Base-by-base conservation (phyloP, 2,888 invertebrate species). In the Phyllotreta cruciferae region DNA sequence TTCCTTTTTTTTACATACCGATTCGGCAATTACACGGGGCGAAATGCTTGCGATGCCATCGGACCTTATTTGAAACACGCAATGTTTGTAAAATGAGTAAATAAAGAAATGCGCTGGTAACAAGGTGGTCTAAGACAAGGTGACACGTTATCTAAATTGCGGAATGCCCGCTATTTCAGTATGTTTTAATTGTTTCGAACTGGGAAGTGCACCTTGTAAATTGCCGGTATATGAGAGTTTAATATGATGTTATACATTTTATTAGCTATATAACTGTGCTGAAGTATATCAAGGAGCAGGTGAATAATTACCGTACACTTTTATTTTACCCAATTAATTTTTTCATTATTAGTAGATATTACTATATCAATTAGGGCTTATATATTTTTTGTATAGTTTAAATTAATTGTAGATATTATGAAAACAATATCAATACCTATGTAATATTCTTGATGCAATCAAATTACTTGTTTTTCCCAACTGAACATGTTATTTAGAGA, bases 11-110 rank as follows among this genome's bases (percentile, higher is more conserved):
- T 11, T 13, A 49, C 11, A 39, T 39, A 34, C 58, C 58, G 58
- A 50, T 50, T 58, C 52, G 58, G 58, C 58, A 58, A 52, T 58
- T 58, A 58, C 50, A 58, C 42, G 58, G 47, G 38, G 37, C 47
- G 57, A 49, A 49, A 47, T 49, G 47, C 41, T 58, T 58, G 50
- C 11, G 58, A 58, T 58, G 58, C 44, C 56, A 56, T 56, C 56
- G 45, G 56, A 56, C 42, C 41, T 58, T 36, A 11, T 13, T 13
- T 24, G n/a, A 36, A 50, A 52, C 58, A 58, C 58, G 58, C 58
- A 50, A 58, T 58, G 36, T 35, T 11, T 52, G 35, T 24, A 50
- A 52, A 58, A 41, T 52, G 41, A 50, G 50, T 58, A 50, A 50
- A 58, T 58, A 50, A 42, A 14, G 50, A 50, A 58, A 13, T 52